phyloP scores from a whole-genome alignment of 92 coral and sea anemone genomes.

The Porites evermanni region DNA sequence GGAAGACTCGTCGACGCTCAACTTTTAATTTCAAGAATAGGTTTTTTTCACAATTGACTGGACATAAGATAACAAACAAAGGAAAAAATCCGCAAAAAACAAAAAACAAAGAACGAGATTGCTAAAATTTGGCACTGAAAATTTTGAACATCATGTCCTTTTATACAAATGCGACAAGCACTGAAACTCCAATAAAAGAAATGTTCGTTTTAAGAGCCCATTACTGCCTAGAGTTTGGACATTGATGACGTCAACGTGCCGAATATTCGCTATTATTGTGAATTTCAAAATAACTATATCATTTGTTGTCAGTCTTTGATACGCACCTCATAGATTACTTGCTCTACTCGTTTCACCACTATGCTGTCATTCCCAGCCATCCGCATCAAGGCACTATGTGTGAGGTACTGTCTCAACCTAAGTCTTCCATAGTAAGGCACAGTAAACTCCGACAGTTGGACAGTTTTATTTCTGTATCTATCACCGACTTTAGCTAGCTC shows the following conservation, averaged over 20 bases:
- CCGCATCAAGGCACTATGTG: slow-evolving; percentile 51
- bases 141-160: no score
- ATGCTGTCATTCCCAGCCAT: slow-evolving; percentile 15
- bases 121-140: no score
- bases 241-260: background rate
- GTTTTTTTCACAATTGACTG: no score
- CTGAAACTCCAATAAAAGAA: no score
- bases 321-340: slow-evolving; percentile 56
- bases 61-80: no score
- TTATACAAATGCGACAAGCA: no score
- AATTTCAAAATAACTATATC: background rate
- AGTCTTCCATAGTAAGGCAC: slow-evolving; percentile 52
- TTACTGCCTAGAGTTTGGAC: no score
- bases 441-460: slow-evolving; percentile 31
- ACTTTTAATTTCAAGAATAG: no score
- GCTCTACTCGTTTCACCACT: slow-evolving; percentile 54
- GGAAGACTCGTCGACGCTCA: no score
- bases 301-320: background rate
- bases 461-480: slow-evolving; percentile 30
- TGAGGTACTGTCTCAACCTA: slow-evolving; percentile 39
- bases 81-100: no score
- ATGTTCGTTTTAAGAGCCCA: no score
- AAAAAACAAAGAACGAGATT: no score
- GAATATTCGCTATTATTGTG: background rate
- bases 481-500: slow-evolving; percentile 34